Conservation (phyloP, 2,888 invertebrate genomes). For the Gibbula magus region DNA sequence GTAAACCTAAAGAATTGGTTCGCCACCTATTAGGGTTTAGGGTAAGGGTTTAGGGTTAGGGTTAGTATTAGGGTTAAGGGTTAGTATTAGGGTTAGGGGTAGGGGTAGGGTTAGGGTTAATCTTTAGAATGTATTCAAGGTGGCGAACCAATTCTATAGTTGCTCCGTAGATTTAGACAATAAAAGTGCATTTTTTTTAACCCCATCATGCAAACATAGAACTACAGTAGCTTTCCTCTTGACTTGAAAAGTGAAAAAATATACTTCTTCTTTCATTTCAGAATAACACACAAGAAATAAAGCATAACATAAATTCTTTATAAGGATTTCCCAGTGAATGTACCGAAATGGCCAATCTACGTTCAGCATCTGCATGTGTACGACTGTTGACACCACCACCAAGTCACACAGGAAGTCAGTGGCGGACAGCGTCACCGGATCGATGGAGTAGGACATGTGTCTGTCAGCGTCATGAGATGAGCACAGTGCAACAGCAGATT, state of each 20-base stretch:
- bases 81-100: too few species aligned
- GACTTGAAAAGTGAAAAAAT: not conserved
- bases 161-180: too few species aligned
- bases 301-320: not conserved
- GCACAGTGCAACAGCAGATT: conserved; percentile 18
- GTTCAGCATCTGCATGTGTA: conserved; percentile 8
- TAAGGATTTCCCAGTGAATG: not conserved
- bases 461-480: conserved; percentile 12
- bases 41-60: too few species aligned
- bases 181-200: too few species aligned
- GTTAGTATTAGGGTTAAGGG: too few species aligned
- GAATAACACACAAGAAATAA: not conserved
- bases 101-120: too few species aligned
- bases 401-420: not conserved
- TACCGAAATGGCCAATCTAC: not conserved
- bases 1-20: too few species aligned
- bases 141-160: too few species aligned
- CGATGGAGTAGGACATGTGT: not conserved
- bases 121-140: too few species aligned
- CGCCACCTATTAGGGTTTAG: too few species aligned
- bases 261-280: not conserved
- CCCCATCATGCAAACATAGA: not conserved
- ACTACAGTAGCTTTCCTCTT: not conserved
- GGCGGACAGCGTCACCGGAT: not conserved
- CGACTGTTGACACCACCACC: not conserved